Conservation (phyloP, 2,888 invertebrate genomes). For the Sarcophaga subvicina region DNA sequence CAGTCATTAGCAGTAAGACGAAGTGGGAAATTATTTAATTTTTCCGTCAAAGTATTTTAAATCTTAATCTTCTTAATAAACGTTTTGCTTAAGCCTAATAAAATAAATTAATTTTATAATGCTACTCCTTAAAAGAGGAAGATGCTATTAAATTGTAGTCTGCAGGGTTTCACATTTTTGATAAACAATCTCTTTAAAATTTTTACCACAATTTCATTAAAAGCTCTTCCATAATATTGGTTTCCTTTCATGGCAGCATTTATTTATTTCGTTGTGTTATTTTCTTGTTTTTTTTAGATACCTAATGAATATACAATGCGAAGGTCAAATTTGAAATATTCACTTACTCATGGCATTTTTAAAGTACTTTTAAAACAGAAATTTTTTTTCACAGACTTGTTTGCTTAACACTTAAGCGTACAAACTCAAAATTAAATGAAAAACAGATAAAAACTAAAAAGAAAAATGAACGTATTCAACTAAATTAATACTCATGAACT, state of each 20-base stretch:
- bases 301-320: conserved; percentile 6
- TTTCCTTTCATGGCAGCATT: background rate
- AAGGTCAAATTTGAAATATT: conserved; percentile 51
- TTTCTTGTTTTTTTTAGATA: conserved; percentile 3
- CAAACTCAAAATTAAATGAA: background rate
- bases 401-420: conserved; percentile 37
- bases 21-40: too few relatives aligned
- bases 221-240: background rate
- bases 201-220: too few relatives aligned
- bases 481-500: background rate
- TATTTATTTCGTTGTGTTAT: background rate
- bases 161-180: too few relatives aligned
- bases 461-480: conserved; percentile 28
- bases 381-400: background rate
- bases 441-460: conserved; percentile 1
- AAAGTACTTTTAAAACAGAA: conserved; percentile 11
- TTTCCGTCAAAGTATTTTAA: too few relatives aligned
- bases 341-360: background rate
- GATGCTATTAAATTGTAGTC: too few relatives aligned
- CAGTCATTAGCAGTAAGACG: too few relatives aligned
- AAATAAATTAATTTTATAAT: too few relatives aligned
- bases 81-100: too few relatives aligned
- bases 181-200: too few relatives aligned
- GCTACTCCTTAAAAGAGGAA: too few relatives aligned
- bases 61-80: too few relatives aligned